A percentile compares a stretch with the other conserved stretches of the same genome.
Evolutionary conservation across 2,113 vertebrate species (phyloP).

Genomic region (Falco punctatus): DNA sequence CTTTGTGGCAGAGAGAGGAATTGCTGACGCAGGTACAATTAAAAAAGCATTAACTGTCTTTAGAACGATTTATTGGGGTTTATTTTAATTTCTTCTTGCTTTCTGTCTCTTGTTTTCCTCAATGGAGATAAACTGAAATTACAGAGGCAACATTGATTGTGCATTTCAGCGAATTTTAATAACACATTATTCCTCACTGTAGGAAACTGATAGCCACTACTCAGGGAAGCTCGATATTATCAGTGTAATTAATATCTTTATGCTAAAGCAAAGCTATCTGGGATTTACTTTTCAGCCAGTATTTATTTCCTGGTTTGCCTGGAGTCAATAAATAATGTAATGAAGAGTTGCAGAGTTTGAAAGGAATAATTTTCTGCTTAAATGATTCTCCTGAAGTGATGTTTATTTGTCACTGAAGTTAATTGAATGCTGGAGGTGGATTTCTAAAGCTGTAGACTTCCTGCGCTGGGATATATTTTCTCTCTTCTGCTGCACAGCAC

Average conservation of each 20-base stretch:
- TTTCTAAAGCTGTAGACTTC: not conserved
- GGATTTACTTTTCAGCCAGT: slow-evolving; percentile 24
- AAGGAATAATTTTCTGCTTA: slow-evolving; percentile 70
- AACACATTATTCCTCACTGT: not conserved
- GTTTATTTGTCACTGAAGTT: slow-evolving; percentile 55
- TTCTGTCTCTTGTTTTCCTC: slow-evolving; percentile 21
- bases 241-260: slow-evolving; percentile 54
- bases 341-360: slow-evolving; percentile 54
- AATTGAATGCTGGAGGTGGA: slow-evolving; percentile 58
- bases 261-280: slow-evolving; percentile 25
- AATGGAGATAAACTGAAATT: slow-evolving; percentile 25
- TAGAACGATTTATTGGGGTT: not conserved
- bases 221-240: slow-evolving; percentile 40
- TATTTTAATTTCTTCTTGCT: slow-evolving; percentile 24
- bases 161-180: slow-evolving; percentile 6
- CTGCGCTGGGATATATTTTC: not conserved
- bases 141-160: not conserved
- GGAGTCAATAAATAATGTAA: slow-evolving; percentile 53
- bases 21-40: not conserved
- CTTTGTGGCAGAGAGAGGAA: not conserved
- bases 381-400: slow-evolving; percentile 57
- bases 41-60: not conserved
- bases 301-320: slow-evolving; percentile 64
- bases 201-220: slow-evolving; percentile 32
- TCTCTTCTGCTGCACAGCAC: not conserved